Evolutionary conservation across 2,888 invertebrate species (phyloP), one percentile per base, ranked within the genome.

Genomic region (Aleiodes leptofemur): DNA sequence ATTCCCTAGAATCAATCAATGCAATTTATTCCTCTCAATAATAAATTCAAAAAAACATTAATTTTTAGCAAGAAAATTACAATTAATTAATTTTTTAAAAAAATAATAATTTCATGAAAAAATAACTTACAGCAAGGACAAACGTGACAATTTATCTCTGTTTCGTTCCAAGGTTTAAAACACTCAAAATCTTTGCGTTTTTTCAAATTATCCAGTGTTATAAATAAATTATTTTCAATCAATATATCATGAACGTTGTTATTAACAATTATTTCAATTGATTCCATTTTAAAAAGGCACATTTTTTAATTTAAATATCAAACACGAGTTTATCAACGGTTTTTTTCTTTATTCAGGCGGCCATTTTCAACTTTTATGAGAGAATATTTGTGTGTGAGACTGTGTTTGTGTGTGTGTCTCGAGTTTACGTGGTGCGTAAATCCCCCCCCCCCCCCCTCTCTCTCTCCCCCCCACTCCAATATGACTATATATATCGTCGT

Each of bases 261-360:
- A 66, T 82, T 79, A 66, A 69, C 80, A 77, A 66, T 76, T 77
- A 80, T 83, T 79, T 73, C 78, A 75, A 80, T 76, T 79, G 83
- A 83, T 84, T 86, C 85, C 85, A 85, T 86, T 77, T 86, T 85
- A 85, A 79, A 76, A 66, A 76, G 69, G 76, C 80, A 82, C 82
- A 84, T 85, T 82, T 82, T 85, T 78, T 59, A 38, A 1, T 23
- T 23, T 2, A 23, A 23, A 34, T 34, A 78, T 50, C 75, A 82
- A 64, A 78, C 78, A 82, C 74, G 76, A 76, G 61, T 82, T 74
- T 70, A 66, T 70, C 77, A 51, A 79, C 64, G 77, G n/a, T n/a
- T 81, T 81, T 81, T 81, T 82, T 1, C 2, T 23, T 23, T 2
- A 23, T 81, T 86, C 75, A 87, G 82, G 86, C 86, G 79, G 87